phyloP scores from a whole-genome alignment of 2,113 vertebrate species.

The Paedocypris sp. region DNA sequence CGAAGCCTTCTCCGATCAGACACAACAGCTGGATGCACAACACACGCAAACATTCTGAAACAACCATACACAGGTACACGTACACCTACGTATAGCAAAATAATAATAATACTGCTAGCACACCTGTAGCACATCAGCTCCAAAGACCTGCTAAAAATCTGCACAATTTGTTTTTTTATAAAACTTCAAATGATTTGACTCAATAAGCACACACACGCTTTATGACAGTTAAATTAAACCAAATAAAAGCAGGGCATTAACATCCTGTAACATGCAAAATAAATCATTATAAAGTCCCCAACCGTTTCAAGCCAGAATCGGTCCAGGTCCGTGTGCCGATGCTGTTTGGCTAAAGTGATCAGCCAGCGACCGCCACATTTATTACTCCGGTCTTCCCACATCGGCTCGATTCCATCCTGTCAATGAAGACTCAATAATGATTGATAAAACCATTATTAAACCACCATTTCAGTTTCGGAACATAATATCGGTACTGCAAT shows the following conservation, averaged over 20 bases:
- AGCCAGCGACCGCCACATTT: slow-evolving; percentile 78
- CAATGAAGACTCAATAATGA: not conserved
- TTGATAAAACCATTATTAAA: not conserved
- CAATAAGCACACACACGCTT: no score
- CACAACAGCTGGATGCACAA: slow-evolving; percentile 70
- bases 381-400: slow-evolving; percentile 79
- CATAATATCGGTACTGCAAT: no score
- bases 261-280: no score
- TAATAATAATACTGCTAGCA: no score
- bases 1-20: slow-evolving; percentile 74
- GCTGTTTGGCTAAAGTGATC: slow-evolving; percentile 72
- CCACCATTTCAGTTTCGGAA: no score
- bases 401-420: slow-evolving; percentile 76
- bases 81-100: no score
- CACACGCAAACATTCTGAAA: not conserved
- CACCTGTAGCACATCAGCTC: no score
- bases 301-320: slow-evolving; percentile 77
- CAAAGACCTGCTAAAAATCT: no score
- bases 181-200: no score
- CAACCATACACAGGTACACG: no score
- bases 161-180: no score
- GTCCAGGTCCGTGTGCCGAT: slow-evolving; percentile 68
- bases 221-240: not conserved
- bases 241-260: no score
- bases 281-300: slow-evolving; percentile 29